Conservation (phyloP, 2,797 vertebrate genomes). For the Ctenopoma kingsleyae region DNA sequence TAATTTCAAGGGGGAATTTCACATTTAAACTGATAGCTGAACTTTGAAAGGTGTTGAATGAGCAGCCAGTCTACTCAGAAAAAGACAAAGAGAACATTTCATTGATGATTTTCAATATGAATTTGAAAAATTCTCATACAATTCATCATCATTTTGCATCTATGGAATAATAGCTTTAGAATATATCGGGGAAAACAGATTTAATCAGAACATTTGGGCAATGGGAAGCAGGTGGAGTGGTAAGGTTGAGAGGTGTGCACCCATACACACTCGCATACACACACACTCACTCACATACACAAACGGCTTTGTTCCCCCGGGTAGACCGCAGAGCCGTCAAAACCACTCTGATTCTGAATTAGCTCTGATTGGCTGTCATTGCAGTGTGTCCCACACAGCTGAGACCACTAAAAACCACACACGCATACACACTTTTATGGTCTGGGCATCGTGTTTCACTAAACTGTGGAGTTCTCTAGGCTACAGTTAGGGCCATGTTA, state of each 20-base stretch:
- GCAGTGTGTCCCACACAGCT: constrained; percentile 80
- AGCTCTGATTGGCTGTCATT: constrained; percentile 84
- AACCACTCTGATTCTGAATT: constrained; percentile 85
- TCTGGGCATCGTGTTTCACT: constrained; percentile 78
- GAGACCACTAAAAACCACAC: constrained; percentile 78
- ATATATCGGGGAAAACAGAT: constrained; percentile 70
- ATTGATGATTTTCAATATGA: background rate
- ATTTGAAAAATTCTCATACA: constrained; percentile 46
- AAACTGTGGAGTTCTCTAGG: constrained; percentile 76
- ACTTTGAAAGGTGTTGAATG: constrained; percentile 12
- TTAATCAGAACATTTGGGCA: constrained; percentile 76
- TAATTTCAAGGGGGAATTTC: background rate
- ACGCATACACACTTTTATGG: constrained; percentile 61
- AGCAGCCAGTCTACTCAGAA: background rate
- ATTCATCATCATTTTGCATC: constrained; percentile 49
- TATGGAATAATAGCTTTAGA: constrained; percentile 71
- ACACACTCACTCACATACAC: constrained; percentile 49
- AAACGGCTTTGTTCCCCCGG: constrained; percentile 74
- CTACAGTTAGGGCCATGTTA: constrained; percentile 72
- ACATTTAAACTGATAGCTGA: background rate
- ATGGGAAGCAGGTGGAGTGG: constrained; percentile 82
- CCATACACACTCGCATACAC: constrained; percentile 16
- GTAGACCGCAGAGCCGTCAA: constrained; percentile 78
- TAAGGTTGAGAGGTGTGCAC: constrained; percentile 72
- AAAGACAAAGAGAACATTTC: too few relatives aligned